Conservation (phyloP, 2,797 vertebrate species). For the Psittacula echo region DNA sequence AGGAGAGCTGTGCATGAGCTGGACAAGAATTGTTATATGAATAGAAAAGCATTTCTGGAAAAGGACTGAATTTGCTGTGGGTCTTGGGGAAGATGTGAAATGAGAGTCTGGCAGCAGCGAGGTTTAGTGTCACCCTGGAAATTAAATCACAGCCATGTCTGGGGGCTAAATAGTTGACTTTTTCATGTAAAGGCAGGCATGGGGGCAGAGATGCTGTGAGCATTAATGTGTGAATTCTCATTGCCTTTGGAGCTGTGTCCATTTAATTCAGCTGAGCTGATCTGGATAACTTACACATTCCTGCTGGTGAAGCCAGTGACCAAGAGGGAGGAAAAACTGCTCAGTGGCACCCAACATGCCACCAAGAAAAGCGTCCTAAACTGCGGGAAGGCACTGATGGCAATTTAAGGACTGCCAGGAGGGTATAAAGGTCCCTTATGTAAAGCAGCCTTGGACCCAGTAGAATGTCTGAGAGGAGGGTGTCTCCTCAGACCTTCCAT, state of each 20-base stretch:
- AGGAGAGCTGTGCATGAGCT: neutral
- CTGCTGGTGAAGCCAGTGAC: neutral
- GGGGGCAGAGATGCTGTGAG: neutral
- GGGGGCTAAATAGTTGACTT: neutral
- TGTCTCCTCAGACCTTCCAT: conserved; percentile 37
- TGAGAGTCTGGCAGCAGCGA: neutral
- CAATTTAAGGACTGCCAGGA: neutral
- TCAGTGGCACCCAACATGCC: neutral
- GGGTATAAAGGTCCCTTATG: neutral
- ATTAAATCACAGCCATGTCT: neutral
- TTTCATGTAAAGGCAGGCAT: neutral
- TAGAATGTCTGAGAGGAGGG: neutral
- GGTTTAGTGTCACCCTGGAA: neutral
- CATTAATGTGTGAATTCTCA: neutral
- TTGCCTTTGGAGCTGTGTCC: neutral
- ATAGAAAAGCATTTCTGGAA: neutral
- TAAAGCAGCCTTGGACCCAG: neutral
- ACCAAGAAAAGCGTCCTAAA: neutral
- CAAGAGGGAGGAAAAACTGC: neutral
- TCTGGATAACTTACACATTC: accelerated
- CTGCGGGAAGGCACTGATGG: neutral
- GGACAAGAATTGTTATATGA: neutral
- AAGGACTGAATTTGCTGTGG: neutral
- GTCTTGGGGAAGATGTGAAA: neutral
- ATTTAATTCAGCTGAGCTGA: neutral